A percentile compares a stretch with the other conserved stretches of the same genome.
These are phyloP conservation scores for Lindbergichthys nudifrons DNA, from an alignment of 2,797 vertebrate species.

Conservation along the genomic window DNA sequence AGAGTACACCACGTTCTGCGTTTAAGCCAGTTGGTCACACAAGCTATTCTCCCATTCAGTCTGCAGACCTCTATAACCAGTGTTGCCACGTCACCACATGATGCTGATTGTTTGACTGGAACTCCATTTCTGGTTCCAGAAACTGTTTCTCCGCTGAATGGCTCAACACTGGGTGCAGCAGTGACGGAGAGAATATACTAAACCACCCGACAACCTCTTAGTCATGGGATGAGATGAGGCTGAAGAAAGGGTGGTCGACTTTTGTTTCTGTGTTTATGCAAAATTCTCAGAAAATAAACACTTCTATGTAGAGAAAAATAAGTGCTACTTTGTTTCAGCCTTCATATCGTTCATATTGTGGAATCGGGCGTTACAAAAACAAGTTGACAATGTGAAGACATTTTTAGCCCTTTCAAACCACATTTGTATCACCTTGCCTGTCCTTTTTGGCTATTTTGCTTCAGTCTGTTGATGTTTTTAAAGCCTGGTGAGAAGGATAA, in stretches of 20 bases:
- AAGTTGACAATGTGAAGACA: constrained; percentile 10
- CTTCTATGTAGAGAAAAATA: background rate
- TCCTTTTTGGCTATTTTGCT: background rate
- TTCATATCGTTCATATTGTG: constrained; percentile 7
- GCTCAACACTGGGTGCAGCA: background rate
- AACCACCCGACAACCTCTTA: background rate
- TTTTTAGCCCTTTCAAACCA: constrained; percentile 2
- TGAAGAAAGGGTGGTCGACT: background rate
- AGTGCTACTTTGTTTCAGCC: constrained; percentile 11
- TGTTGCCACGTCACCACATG: background rate
- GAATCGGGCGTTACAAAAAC: constrained; percentile 7
- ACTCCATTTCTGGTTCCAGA: constrained; percentile 4
- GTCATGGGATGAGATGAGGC: constrained; percentile 4
- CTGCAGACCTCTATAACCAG: constrained; percentile 6
- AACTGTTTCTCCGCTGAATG: constrained; percentile 3
- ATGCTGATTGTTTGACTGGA: constrained; percentile 30
- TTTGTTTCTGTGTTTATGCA: constrained; percentile 24
- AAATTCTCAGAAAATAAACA: background rate
- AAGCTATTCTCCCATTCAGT: constrained; percentile 14
- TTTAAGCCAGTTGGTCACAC: constrained; percentile 11
- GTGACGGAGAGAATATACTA: background rate
- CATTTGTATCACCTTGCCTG: background rate
- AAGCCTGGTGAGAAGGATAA: background rate
- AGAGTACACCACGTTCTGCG: constrained; percentile 29
- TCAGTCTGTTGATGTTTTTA: background rate